Evolutionary conservation across 2,888 invertebrate genomes (phyloP).

Genomic region (Agriopis leucophaearia): DNA sequence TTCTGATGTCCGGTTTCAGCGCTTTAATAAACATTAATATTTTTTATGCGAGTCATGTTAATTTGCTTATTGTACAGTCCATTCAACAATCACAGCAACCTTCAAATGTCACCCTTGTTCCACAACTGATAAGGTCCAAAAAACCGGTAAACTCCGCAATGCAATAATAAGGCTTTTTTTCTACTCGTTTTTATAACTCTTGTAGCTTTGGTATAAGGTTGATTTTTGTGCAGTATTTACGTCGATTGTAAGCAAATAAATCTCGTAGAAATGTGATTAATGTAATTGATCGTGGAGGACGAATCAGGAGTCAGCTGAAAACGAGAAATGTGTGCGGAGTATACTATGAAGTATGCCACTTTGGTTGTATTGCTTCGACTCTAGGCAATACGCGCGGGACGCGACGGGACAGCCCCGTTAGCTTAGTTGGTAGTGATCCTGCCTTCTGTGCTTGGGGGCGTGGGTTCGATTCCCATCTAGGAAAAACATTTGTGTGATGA

Average conservation of each 20-base stretch:
- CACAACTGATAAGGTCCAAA: conserved; percentile 5
- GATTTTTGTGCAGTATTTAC: conserved; percentile 5
- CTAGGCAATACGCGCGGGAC: background rate
- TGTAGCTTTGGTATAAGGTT: conserved; percentile 9
- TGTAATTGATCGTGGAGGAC: conserved; percentile 44
- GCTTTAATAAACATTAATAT: conserved; percentile 52
- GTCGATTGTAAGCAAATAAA: conserved; percentile 25
- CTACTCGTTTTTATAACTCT: background rate
- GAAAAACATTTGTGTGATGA: too few relatives aligned
- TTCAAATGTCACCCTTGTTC: conserved; percentile 12
- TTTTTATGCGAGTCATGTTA: conserved; percentile 45
- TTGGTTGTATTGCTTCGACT: background rate
- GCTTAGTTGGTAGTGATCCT: too few relatives aligned
- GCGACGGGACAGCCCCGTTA: too few relatives aligned
- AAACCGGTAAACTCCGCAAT: conserved; percentile 3
- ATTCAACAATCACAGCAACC: conserved; percentile 16
- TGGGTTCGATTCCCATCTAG: too few relatives aligned
- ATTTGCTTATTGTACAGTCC: conserved; percentile 26
- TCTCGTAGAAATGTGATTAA: conserved; percentile 38
- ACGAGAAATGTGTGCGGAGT: conserved; percentile 32
- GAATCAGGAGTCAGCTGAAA: conserved; percentile 38
- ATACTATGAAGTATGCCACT: conserved; percentile 30
- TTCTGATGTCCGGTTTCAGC: conserved; percentile 47
- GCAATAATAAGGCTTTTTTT: conserved; percentile 5
- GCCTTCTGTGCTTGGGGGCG: too few relatives aligned